These are phyloP conservation scores for Darevskia nairensis DNA, from an alignment of 2,797 vertebrate genomes.

Conservation along the genomic window DNA sequence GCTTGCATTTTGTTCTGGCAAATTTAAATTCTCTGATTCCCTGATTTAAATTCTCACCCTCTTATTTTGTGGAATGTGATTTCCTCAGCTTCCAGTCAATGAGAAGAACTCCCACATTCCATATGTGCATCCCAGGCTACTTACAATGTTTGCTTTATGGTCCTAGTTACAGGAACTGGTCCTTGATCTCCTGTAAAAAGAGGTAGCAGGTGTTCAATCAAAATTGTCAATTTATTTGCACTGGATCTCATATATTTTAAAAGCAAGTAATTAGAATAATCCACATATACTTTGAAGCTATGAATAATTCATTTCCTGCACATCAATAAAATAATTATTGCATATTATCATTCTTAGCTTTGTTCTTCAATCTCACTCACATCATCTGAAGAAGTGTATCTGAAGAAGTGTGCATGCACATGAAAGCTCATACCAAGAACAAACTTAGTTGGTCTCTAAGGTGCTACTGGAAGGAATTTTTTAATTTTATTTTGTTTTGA, in stretches of 20 bases:
- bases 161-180: constrained; percentile 47
- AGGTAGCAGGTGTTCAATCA: constrained; percentile 79
- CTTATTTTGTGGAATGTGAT: background rate
- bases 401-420: too few species aligned
- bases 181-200: constrained; percentile 50
- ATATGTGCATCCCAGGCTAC: background rate
- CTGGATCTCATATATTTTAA: constrained; percentile 78
- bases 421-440: too few species aligned
- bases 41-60: background rate
- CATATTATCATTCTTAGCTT: constrained; percentile 82
- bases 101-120: background rate
- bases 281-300: constrained; percentile 78
- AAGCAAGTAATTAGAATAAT: constrained; percentile 83
- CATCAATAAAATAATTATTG: constrained; percentile 83
- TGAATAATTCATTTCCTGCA: constrained; percentile 82
- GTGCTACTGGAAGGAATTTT: too few species aligned
- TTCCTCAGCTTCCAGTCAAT: background rate
- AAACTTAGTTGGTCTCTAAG: too few species aligned
- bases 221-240: constrained; percentile 78
- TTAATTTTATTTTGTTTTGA: too few species aligned
- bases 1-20: too few species aligned
- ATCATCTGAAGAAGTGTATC: too few species aligned
- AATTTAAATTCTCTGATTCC: too few species aligned
- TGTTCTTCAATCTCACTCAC: constrained; percentile 78
- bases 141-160: constrained; percentile 38